Percentiles rank a stretch among this genome's conserved stretches.
These are phyloP conservation scores for Homarus gammarus DNA, from an alignment of 2,888 invertebrate species.

Conservation along the genomic window DNA sequence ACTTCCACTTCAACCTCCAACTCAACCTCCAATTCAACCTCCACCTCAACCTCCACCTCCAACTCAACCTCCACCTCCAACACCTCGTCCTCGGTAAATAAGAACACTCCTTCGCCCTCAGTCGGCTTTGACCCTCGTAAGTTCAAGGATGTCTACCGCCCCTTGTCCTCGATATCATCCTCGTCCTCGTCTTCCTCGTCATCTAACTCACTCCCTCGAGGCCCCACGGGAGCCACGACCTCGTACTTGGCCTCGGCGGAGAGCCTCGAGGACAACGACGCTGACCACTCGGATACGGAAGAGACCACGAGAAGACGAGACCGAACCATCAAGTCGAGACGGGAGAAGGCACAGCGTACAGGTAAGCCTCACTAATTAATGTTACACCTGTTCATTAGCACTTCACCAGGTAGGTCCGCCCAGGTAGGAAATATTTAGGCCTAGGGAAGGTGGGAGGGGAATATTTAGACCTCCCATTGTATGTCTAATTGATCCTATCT, in stretches of 20 bases:
- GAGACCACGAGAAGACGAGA: conserved; percentile 63
- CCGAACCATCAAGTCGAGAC: conserved; percentile 51
- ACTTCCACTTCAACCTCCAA: not conserved
- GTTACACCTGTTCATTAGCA: not conserved
- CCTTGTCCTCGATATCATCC: conserved; percentile 78
- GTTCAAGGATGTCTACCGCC: conserved; percentile 46
- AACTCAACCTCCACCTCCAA: not conserved
- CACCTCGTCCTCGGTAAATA: not conserved
- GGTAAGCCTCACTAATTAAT: conserved; percentile 11
- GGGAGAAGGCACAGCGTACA: conserved; percentile 60
- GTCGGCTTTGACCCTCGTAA: conserved; percentile 16
- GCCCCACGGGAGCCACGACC: not conserved
- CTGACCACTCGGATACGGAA: conserved; percentile 72
- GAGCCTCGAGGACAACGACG: conserved; percentile 86
- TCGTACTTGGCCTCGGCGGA: conserved; percentile 92
- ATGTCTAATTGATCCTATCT: too few relatives aligned
- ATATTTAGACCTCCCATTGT: too few relatives aligned
- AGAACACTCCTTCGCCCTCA: not conserved
- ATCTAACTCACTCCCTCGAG: conserved; percentile 68
- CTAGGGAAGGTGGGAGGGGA: too few relatives aligned
- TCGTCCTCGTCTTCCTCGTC: conserved; percentile 78
- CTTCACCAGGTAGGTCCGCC: too few relatives aligned
- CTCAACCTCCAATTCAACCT: not conserved
- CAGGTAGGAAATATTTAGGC: too few relatives aligned
- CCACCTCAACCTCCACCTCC: not conserved